Percentiles rank a stretch among this genome's conserved stretches.
Evolutionary conservation across 2,113 vertebrate genomes (phyloP).

Genomic region (Microtus pennsylvanicus): DNA sequence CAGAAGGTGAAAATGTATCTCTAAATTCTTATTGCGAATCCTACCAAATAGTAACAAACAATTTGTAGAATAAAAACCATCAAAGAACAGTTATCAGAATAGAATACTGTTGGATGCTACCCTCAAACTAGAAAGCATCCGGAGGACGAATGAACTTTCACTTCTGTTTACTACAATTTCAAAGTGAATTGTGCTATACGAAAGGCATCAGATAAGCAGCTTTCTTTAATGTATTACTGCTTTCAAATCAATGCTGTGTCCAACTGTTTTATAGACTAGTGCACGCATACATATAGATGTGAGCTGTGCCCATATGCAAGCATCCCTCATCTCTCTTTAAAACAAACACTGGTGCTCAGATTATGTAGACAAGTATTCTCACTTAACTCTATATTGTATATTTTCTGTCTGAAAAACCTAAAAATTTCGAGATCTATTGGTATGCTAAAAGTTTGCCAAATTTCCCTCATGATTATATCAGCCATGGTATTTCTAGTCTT

Average conservation of each 20-base stretch:
- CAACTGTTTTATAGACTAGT: not conserved
- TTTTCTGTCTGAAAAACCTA: constrained; percentile 28
- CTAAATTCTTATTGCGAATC: constrained; percentile 76
- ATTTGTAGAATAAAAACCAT: constrained; percentile 71
- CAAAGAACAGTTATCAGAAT: constrained; percentile 70
- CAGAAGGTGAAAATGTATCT: constrained; percentile 71
- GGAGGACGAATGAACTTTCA: constrained; percentile 65
- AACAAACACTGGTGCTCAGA: not conserved
- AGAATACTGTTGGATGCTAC: constrained; percentile 58
- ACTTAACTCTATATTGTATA: not conserved
- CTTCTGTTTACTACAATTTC: constrained; percentile 73
- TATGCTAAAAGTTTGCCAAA: not conserved
- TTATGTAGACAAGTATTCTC: not conserved
- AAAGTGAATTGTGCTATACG: constrained; percentile 69
- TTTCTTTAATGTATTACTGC: not conserved
- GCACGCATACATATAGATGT: not conserved
- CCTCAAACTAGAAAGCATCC: constrained; percentile 54
- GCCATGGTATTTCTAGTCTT: not conserved
- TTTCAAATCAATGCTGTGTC: constrained; percentile 50
- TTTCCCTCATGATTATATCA: not conserved
- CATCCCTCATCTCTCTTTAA: not conserved
- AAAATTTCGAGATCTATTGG: not conserved
- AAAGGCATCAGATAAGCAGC: constrained; percentile 33
- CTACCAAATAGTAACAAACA: constrained; percentile 70
- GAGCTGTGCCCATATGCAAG: not conserved